Evolutionary conservation across 2,888 invertebrate species (phyloP), one percentile per base, ranked within the genome.

Genomic region (Spilosoma lubricipeda): DNA sequence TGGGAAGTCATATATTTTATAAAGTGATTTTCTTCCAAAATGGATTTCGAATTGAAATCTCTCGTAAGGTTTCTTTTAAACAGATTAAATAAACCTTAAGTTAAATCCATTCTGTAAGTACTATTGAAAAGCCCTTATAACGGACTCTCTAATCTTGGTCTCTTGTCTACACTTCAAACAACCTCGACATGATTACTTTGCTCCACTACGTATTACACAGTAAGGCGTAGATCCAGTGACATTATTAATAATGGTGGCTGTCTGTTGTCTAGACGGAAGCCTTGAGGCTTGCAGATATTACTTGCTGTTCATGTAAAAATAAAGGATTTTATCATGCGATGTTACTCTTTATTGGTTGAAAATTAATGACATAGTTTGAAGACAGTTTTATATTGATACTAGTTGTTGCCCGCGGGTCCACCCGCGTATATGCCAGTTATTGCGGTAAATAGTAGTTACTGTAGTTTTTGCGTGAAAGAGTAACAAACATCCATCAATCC

Each of bases 201-300:
- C 64, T 64, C 63, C 67, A 56, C 65, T 45, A 72, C 72, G 30
- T 77, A 70, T 45, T 75, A 70, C 42, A 73, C 9, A 70, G 52
- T 63, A 67, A 67, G 73, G 69, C 45, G 73, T 76, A 81, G 69
- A 77, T 74, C 71, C 75, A 27, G n/a, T 74, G 78, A 76, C 77
- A 74, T 76, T 77, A 75, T 77, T 80, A 75, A 77, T 80, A 81
- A 80, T 77, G 76, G 74, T 71, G 52, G 71, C 73, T 74, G 85
- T 84, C 78, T 78, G 68, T 80, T 72, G 86, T 86, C 86, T 86
- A 86, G 86, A 86, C 86, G 70, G 42, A 69, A 83, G 73, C 84
- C 81, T 85, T 82, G 82, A 73, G 75, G 77, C 77, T 77, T 67
- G 65, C 76, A 76, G 73, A 84, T 83, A 84, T 82, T 82, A 78